Percentiles rank a stretch among this genome's conserved stretches.
These are phyloP conservation scores for Zaprionus capensis DNA, from an alignment of 1,140 invertebrate genomes.

Conservation along the genomic window DNA sequence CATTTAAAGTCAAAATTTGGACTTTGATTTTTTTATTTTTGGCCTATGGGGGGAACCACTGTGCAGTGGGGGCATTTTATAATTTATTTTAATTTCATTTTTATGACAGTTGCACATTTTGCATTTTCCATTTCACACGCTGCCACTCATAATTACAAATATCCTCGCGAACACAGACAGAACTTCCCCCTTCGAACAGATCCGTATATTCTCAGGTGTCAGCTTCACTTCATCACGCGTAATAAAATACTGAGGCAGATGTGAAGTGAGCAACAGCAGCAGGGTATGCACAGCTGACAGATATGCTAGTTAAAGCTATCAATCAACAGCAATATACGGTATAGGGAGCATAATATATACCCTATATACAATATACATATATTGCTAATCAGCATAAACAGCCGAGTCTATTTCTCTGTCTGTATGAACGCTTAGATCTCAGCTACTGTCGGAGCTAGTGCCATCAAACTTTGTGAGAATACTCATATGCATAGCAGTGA, in stretches of 20 bases:
- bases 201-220: conserved; percentile 46
- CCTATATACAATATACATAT: too few species aligned
- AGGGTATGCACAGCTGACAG: background rate
- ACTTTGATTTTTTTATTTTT: too few species aligned
- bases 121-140: conserved; percentile 36
- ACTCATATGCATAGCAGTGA: too few species aligned
- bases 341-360: too few species aligned
- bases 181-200: background rate
- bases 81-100: conserved; percentile 14
- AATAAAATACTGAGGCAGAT: conserved; percentile 22
- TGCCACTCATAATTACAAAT: conserved; percentile 58
- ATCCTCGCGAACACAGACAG: background rate
- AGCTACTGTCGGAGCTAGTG: too few species aligned
- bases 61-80: background rate
- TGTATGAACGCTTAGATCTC: too few species aligned
- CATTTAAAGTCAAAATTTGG: too few species aligned
- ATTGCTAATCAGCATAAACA: background rate
- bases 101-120: conserved; percentile 52
- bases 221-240: conserved; percentile 59
- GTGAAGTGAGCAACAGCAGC: background rate
- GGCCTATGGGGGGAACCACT: too few species aligned
- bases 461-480: too few species aligned
- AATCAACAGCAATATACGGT: too few species aligned
- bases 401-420: too few species aligned
- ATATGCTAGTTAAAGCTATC: background rate